Conservation (phyloP, 2,888 invertebrate species). For the Lacanobia oleracea region DNA sequence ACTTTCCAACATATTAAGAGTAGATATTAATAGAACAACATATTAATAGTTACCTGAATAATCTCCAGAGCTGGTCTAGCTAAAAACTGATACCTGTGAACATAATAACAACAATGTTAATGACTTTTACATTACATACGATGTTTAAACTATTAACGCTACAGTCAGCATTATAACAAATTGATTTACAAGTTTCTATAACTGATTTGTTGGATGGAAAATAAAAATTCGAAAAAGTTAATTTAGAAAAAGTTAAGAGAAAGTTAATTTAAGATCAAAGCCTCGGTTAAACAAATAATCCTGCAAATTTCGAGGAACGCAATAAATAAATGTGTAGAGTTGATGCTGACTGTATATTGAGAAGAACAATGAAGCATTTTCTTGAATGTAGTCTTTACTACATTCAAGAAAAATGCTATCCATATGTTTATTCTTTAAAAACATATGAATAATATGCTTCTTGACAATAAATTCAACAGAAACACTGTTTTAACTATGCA, state of each 20-base stretch:
- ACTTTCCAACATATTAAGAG: neutral
- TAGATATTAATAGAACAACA: too few relatives aligned
- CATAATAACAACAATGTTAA: conserved; percentile 72
- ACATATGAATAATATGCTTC: too few relatives aligned
- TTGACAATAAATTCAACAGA: too few relatives aligned
- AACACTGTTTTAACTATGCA: neutral
- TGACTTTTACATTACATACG: conserved; percentile 7
- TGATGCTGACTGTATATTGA: conserved; percentile 1
- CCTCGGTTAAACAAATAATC: neutral
- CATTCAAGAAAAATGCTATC: too few relatives aligned
- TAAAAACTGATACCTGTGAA: conserved; percentile 87
- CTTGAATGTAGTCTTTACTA: too few relatives aligned
- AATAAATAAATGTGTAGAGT: neutral
- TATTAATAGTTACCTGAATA: conserved; percentile 74
- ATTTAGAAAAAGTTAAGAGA: neutral
- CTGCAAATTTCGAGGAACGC: neutral
- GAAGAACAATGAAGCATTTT: too few relatives aligned
- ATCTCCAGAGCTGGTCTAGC: conserved; percentile 74
- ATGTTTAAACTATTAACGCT: neutral
- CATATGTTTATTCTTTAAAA: too few relatives aligned
- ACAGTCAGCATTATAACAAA: conserved; percentile 13
- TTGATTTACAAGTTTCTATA: neutral
- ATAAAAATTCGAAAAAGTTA: neutral
- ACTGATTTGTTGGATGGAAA: neutral
- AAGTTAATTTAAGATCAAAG: neutral